Evolutionary conservation across 2,888 invertebrate species (phyloP).

Genomic region (Helicoverpa assulta): DNA sequence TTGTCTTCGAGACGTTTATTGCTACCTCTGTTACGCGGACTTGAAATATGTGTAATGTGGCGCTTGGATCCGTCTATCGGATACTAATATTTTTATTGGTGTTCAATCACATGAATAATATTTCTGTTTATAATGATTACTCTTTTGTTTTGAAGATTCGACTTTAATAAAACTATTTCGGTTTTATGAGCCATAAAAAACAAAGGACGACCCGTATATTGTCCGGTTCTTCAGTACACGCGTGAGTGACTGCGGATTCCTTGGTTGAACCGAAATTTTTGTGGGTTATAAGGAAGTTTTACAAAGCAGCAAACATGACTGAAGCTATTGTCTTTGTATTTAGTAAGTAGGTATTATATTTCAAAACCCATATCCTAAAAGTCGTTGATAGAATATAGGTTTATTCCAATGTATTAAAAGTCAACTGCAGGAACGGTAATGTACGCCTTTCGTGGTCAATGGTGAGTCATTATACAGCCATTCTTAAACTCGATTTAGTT

Average conservation of each 20-base stretch:
- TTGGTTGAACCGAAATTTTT: too few species aligned
- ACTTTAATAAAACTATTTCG: slow-evolving; percentile 11
- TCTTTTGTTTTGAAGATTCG: slow-evolving; percentile 11
- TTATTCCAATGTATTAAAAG: slow-evolving; percentile 38
- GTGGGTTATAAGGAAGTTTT: too few species aligned
- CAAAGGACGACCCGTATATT: too few species aligned
- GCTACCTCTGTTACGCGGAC: slow-evolving; percentile 80
- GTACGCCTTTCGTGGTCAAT: slow-evolving; percentile 48
- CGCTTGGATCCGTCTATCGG: slow-evolving; percentile 32
- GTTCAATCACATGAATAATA: slow-evolving; percentile 18
- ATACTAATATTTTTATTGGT: slow-evolving; percentile 46
- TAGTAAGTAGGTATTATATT: too few species aligned
- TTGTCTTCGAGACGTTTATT: slow-evolving; percentile 70
- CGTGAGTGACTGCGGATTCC: too few species aligned
- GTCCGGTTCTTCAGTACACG: too few species aligned
- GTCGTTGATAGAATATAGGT: slow-evolving; percentile 19
- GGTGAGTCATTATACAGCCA: slow-evolving; percentile 31
- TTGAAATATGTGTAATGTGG: slow-evolving; percentile 45
- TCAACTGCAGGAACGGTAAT: slow-evolving; percentile 37
- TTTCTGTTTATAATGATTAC: background rate
- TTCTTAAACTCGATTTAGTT: slow-evolving; percentile 52
- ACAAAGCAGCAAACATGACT: too few species aligned
- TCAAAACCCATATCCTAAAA: background rate
- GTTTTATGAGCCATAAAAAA: slow-evolving; percentile 22
- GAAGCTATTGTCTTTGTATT: too few species aligned